Conservation (phyloP, 2,797 vertebrate species). For the Carduelis carduelis region DNA sequence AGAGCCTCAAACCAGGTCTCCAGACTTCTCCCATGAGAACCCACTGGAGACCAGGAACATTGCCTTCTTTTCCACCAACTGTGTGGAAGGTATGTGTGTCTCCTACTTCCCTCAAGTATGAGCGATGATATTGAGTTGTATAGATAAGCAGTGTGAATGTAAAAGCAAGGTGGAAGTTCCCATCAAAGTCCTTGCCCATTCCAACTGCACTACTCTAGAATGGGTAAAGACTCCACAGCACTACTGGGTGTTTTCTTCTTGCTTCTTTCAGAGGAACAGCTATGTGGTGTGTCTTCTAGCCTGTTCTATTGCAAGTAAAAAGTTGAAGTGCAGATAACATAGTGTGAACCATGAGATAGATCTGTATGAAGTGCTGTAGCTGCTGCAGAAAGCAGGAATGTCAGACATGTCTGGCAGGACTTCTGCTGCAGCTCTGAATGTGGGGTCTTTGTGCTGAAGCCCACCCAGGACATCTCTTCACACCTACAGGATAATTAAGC, state of each 20-base stretch:
- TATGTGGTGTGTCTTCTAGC: fast-evolving
- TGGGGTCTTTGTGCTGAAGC: not conserved
- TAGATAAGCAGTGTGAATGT: not conserved
- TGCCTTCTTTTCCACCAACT: constrained; percentile 98
- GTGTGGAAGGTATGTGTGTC: constrained; percentile 87
- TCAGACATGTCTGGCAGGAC: not conserved
- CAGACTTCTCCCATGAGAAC: constrained; percentile 95
- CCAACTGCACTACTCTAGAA: not conserved
- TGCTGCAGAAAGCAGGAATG: not conserved
- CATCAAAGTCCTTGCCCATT: not conserved
- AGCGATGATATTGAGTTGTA: not conserved
- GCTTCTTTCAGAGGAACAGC: not conserved
- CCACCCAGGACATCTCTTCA: not conserved
- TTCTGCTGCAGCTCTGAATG: not conserved
- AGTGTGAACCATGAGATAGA: not conserved
- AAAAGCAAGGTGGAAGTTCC: not conserved
- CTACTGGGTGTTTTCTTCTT: not conserved
- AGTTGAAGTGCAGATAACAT: not conserved
- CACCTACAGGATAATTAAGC: not conserved
- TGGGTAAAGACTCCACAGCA: not conserved
- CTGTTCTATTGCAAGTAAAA: not conserved
- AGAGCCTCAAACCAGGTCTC: constrained; percentile 92
- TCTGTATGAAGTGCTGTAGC: not conserved
- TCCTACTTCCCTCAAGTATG: not conserved
- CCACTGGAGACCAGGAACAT: constrained; percentile 95